Evolutionary conservation across 2,888 invertebrate genomes (phyloP), one percentile per base, ranked within the genome.

Genomic region (Diploptera punctata): DNA sequence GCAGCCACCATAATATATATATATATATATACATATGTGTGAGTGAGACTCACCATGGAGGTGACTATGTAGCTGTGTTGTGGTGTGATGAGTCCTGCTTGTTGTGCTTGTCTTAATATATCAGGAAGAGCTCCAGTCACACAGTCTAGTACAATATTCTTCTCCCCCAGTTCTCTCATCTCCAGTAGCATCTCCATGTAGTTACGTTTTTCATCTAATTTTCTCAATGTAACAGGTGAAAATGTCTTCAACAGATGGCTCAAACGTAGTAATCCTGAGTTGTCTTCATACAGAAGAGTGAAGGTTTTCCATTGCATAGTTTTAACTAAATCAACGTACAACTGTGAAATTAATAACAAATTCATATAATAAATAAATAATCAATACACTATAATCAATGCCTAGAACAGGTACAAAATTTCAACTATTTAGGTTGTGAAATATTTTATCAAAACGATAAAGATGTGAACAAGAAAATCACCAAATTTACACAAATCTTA

Each of bases 41-140:
- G n/a, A n/a, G n/a, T n/a, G n/a, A n/a, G n/a, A 13, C 82, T 83
- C 81, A 90, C 90, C 85, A 91, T 80, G 68, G 91, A 90, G 73
- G 93, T 92, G 69, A 96, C 88, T 61, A 97, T 86, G 77, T 92
- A 93, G 78, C 90, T 90, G 79, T 94, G 91, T 13, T 89, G 87
- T 77, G 92, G 91, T 10, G 93, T 93, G 87, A 96, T 88, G 78
- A 97, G 85, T 1, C 95, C 95, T 70, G 96, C 91, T 87, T 95
- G 94, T 82, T 93, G 93, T 0, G 94, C 92, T 85, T 94, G 92
- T 43, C 86, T 84, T 76, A 94, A 83, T 69, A 94, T 87, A 38
- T 85, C 84, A 3, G 87, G 78, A 26, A 94, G 86, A 78, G 89
- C 89, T n/a, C 90, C 87, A 72, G 85, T 84, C 0, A 88, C 86